Base-by-base conservation (phyloP, 2,888 invertebrate genomes). In the Eulithis prunata region DNA sequence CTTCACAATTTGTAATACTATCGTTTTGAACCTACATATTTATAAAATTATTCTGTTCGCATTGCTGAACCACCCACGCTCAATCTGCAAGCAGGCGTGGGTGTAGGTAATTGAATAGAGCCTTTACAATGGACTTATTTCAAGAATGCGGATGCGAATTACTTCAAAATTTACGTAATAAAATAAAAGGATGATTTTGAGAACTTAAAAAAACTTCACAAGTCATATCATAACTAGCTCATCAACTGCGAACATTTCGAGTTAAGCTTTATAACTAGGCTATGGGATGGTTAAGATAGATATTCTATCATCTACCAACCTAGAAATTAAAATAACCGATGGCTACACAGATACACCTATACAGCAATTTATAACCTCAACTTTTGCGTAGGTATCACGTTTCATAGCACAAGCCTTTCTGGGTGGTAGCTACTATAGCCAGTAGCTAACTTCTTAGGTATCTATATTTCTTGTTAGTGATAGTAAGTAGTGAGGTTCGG, bases 351-450 rank as follows among this genome's bases (percentile, higher is more conserved):
- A 8, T 41, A 41, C 10, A 45, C 45, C 4, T n/a, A 45, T 12
- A n/a, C 45, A 45, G 45, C 45, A 45, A 49, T 21, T 11, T 21
- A 36, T 12, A 7, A 6, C 21, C 14, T n/a, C n/a, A 38, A 8
- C 28, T 52, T 49, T 68, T 57, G 62, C 52, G 63, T 71, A n/a
- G n/a, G n/a, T n/a, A 61, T 71, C 71, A 13, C 36, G 52, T 72
- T 64, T 68, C 63, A 55, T 63, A 57, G 56, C 43, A 46, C 32
- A 32, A 60, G 43, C 62, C 47, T 55, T 63, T 51, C 56, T 41
- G 51, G 49, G 58, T 46, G 66, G 59, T 62, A 62, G 28, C 60
- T 8, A 41, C 41, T 41, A 2, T 41, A 41, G 41, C 10, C 41
- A 41, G 8, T 41, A 41, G 0, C 10, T 41, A 10, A 41, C 41